Percentiles rank a stretch among this genome's conserved stretches.
Conservation (phyloP, 2,797 vertebrate species). For the Avahi laniger region DNA sequence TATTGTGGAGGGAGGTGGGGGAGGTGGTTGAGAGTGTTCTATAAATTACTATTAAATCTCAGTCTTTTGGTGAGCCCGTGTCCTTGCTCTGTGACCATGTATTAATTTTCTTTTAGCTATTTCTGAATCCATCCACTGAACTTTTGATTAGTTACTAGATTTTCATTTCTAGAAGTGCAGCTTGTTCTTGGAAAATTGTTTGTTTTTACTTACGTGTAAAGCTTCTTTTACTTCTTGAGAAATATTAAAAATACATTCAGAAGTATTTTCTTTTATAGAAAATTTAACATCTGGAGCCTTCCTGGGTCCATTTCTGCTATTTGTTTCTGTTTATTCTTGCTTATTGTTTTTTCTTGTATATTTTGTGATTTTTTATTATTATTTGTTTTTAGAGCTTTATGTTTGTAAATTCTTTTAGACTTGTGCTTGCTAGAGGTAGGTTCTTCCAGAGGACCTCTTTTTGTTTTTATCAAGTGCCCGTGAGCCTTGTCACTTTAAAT, state of each 20-base stretch:
- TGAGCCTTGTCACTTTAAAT: not conserved
- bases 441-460: not conserved
- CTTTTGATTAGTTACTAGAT: not conserved
- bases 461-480: not conserved
- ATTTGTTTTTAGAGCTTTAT: not conserved
- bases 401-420: not conserved
- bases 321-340: not conserved
- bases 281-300: not conserved
- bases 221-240: not conserved
- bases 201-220: not conserved
- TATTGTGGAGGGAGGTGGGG: too few species aligned
- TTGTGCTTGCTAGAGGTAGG: not conserved
- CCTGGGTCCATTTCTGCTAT: not conserved
- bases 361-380: not conserved
- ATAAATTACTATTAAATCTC: not conserved
- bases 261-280: not conserved
- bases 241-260: not conserved
- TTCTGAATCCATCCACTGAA: not conserved
- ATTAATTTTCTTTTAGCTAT: not conserved
- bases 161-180: not conserved
- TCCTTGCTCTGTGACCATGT: not conserved
- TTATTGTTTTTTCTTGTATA: not conserved
- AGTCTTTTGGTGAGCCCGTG: not conserved
- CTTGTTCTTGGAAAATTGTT: not conserved
- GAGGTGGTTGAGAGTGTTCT: not conserved